These are phyloP conservation scores for Neotoxoptera formosana DNA, from an alignment of 1,140 invertebrate species.

Conservation along the genomic window DNA sequence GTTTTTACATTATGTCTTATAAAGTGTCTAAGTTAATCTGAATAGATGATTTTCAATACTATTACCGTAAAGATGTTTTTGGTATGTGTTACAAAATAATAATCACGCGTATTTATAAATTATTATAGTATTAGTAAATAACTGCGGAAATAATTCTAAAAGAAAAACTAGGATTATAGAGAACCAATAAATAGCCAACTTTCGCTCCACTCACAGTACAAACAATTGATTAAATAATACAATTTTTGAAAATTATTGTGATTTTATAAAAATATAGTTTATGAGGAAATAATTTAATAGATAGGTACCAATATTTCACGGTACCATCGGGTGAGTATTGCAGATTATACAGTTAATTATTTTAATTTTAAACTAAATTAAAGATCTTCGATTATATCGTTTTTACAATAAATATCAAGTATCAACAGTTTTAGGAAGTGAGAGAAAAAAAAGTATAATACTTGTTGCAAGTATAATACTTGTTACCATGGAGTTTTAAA, in stretches of 20 bases:
- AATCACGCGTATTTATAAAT: too few relatives aligned
- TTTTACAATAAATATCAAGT: background rate
- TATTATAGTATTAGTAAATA: too few relatives aligned
- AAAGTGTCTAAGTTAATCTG: background rate
- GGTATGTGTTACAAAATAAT: too few relatives aligned
- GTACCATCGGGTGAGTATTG: background rate
- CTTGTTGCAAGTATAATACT: background rate
- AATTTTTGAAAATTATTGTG: background rate
- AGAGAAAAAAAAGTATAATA: background rate
- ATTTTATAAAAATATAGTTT: too few relatives aligned
- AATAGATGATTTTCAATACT: background rate
- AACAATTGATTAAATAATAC: background rate
- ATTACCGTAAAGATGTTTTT: too few relatives aligned
- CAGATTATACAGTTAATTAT: background rate
- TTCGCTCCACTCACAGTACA: background rate
- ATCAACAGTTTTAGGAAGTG: background rate
- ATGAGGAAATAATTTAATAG: too few relatives aligned
- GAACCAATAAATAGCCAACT: too few relatives aligned
- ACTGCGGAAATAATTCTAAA: too few relatives aligned
- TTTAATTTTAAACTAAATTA: background rate
- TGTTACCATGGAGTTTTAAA: background rate
- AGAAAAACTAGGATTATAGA: too few relatives aligned
- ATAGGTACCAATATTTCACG: too few relatives aligned
- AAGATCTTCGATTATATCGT: background rate
- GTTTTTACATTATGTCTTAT: background rate